Evolutionary conservation across 2,888 invertebrate genomes (phyloP).

Genomic region (Aleiodes alternator): DNA sequence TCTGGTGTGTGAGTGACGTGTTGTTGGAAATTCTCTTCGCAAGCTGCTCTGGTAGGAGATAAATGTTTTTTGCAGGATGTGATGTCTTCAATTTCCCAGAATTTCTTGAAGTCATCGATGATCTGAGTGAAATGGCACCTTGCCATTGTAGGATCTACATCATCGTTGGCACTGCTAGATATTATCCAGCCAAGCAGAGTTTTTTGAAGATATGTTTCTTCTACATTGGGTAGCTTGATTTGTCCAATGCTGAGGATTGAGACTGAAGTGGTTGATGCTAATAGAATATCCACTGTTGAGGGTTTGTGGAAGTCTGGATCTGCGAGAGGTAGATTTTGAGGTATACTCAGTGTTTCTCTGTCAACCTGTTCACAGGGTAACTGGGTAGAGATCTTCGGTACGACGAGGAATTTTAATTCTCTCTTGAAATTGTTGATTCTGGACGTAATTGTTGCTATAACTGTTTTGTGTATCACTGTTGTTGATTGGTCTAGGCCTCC

Average conservation of each 20-base stretch:
- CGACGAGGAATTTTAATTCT: constrained; percentile 24
- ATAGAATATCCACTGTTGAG: background rate
- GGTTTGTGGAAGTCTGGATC: background rate
- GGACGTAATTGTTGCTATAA: background rate
- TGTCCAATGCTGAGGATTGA: background rate
- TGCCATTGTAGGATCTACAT: constrained; percentile 34
- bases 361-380: background rate
- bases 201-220: too few relatives aligned
- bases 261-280: background rate
- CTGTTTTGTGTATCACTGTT: constrained; percentile 11
- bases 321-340: background rate
- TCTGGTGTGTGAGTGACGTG: constrained; percentile 28
- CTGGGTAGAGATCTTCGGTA: constrained; percentile 3
- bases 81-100: constrained; percentile 56
- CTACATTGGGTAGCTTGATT: too few relatives aligned
- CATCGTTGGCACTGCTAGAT: background rate
- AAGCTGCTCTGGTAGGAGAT: constrained; percentile 9
- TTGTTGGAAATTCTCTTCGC: constrained; percentile 40
- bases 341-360: background rate
- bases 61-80: constrained; percentile 37
- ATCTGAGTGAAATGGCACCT: background rate
- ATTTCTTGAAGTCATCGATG: constrained; percentile 36
- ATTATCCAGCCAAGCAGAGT: too few relatives aligned
- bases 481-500: constrained; percentile 43
- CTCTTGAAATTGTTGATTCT: background rate